These are phyloP conservation scores for Amblyjoppa fuscipennis DNA, from an alignment of 2,888 invertebrate species.

Conservation along the genomic window DNA sequence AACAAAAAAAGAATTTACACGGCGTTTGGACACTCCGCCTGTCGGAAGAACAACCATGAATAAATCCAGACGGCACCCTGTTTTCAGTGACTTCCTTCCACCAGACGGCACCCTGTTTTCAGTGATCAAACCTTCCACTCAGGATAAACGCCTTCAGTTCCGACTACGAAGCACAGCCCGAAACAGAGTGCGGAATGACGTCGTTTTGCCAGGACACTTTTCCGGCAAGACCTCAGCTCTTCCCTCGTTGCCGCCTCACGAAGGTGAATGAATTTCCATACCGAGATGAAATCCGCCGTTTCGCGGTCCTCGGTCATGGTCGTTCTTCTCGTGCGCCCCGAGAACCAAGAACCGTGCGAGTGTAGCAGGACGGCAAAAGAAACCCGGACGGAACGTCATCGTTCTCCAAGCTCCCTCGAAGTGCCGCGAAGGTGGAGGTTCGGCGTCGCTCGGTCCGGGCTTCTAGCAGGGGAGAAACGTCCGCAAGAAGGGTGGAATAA, in stretches of 20 bases:
- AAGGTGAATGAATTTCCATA: conserved; percentile 62
- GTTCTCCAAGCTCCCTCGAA: conserved; percentile 3
- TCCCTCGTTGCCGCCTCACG: conserved; percentile 47
- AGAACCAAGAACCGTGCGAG: conserved; percentile 10
- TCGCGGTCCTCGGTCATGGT: conserved; percentile 30
- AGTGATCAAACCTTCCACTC: conserved; percentile 14
- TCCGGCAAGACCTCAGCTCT: conserved; percentile 15
- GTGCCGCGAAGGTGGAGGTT: conserved; percentile 21
- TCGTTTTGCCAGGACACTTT: conserved; percentile 30
- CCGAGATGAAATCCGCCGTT: conserved; percentile 43
- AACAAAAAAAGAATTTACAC: background rate
- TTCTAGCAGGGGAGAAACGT: conserved; percentile 50
- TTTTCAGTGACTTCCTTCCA: background rate
- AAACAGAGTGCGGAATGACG: conserved; percentile 35
- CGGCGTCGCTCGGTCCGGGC: conserved; percentile 25
- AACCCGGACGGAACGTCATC: conserved; percentile 10
- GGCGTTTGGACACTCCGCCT: background rate
- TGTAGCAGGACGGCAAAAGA: conserved; percentile 18
- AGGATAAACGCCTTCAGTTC: conserved; percentile 32
- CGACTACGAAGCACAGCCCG: conserved; percentile 22
- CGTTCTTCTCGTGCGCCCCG: conserved; percentile 11
- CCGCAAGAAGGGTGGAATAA: conserved; percentile 57
- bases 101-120: background rate
- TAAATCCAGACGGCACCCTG: background rate
- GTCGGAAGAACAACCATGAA: background rate